Conservation (phyloP, 2,888 invertebrate genomes). For the Diaphora mendica region DNA sequence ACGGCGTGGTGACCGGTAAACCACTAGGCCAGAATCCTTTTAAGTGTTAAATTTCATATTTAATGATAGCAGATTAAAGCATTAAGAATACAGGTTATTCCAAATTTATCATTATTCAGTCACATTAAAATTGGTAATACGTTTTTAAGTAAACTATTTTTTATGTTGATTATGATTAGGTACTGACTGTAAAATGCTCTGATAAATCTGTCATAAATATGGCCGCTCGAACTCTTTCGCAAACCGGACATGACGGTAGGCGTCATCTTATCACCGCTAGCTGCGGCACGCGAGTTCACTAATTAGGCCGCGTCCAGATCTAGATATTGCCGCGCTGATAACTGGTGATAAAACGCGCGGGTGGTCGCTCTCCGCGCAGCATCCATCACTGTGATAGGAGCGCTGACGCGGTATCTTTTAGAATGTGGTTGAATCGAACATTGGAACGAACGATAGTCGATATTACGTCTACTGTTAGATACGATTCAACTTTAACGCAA, state of each 20-base stretch:
- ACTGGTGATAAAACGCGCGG: slow-evolving; percentile 58
- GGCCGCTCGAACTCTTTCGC: background rate
- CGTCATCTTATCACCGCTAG: slow-evolving; percentile 56
- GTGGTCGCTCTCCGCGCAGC: slow-evolving; percentile 52
- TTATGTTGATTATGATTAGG: too few relatives aligned
- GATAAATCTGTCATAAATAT: background rate
- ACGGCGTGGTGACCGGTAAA: too few relatives aligned
- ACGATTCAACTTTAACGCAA: background rate
- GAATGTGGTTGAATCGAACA: background rate
- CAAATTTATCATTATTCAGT: too few relatives aligned
- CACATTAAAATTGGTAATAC: too few relatives aligned
- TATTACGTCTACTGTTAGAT: background rate
- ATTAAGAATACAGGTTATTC: too few relatives aligned
- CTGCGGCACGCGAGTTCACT: slow-evolving; percentile 68
- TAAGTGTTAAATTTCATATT: too few relatives aligned
- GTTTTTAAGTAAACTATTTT: too few relatives aligned
- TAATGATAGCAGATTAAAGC: too few relatives aligned
- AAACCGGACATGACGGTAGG: slow-evolving; percentile 24
- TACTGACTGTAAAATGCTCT: too few relatives aligned
- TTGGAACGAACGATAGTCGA: background rate
- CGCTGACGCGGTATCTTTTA: slow-evolving; percentile 16
- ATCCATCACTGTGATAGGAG: slow-evolving; percentile 44
- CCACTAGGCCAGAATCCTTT: too few relatives aligned
- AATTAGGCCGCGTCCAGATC: slow-evolving; percentile 72
- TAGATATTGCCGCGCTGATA: slow-evolving; percentile 63